Evolutionary conservation across 2,888 invertebrate genomes (phyloP).

Genomic region (Nomada lathburiana): DNA sequence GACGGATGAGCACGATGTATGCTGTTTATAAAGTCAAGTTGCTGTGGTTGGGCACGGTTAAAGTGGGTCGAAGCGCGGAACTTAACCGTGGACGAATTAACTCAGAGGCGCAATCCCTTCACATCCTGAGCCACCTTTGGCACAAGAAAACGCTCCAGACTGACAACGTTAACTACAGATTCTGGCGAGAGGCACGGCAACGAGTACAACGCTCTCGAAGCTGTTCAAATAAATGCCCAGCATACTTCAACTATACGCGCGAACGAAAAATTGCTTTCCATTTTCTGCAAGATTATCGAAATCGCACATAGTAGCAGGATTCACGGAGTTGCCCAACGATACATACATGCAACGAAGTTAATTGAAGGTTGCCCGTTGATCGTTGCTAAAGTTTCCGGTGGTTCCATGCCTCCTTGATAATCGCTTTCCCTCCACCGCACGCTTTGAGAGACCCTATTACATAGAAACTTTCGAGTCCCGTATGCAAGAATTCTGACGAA

Average conservation of each 20-base stretch:
- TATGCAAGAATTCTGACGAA: not conserved
- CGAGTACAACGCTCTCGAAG: not conserved
- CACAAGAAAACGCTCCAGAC: not conserved
- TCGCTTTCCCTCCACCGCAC: not conserved
- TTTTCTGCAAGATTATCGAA: too few relatives aligned
- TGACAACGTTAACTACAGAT: constrained; percentile 1
- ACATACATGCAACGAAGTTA: constrained; percentile 40
- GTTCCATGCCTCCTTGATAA: constrained; percentile 2
- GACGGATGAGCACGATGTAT: constrained; percentile 70
- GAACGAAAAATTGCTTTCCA: not conserved
- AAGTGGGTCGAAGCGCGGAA: constrained; percentile 67
- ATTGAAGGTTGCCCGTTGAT: constrained; percentile 33
- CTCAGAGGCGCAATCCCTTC: constrained; percentile 24
- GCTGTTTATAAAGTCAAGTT: constrained; percentile 69
- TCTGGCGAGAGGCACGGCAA: not conserved
- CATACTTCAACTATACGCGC: not conserved
- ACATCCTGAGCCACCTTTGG: constrained; percentile 4
- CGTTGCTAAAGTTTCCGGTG: constrained; percentile 55
- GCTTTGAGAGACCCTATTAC: not conserved
- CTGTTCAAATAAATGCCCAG: not conserved
- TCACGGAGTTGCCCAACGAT: constrained; percentile 44
- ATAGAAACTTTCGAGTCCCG: too few relatives aligned
- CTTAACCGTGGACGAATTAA: constrained; percentile 51
- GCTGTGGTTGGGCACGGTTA: constrained; percentile 37
- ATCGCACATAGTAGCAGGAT: not conserved